These are phyloP conservation scores for Hemibagrus guttatus DNA, from an alignment of 2,797 vertebrate genomes.

Conservation along the genomic window DNA sequence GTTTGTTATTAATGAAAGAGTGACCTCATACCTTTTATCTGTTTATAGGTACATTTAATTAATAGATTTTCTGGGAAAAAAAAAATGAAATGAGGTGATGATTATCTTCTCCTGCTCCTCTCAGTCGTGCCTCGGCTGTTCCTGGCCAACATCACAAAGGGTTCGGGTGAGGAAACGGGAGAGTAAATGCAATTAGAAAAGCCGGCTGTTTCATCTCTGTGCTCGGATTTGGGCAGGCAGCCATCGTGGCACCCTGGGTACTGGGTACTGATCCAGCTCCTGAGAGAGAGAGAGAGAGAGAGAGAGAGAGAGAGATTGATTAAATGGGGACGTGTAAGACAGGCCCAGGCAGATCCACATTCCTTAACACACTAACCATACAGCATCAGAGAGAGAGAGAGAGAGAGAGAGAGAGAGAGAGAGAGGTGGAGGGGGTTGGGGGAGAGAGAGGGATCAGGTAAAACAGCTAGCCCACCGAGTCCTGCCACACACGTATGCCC, in stretches of 20 bases:
- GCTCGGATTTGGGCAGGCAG: conserved; percentile 18
- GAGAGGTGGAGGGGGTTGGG: conserved; percentile 27
- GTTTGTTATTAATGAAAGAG: background rate
- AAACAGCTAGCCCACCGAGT: conserved; percentile 77
- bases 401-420: conserved; percentile 34
- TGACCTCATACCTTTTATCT: background rate
- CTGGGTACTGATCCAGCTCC: conserved; percentile 1
- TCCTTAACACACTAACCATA: conserved; percentile 71
- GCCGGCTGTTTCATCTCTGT: conserved; percentile 3
- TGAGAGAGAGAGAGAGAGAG: background rate
- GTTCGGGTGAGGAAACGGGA: background rate
- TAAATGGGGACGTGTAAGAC: conserved; percentile 32
- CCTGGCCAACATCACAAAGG: background rate
- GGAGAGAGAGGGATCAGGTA: conserved; percentile 50
- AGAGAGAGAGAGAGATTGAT: conserved; percentile 9
- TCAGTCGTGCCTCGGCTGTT: background rate
- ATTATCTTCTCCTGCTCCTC: background rate
- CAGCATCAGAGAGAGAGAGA: conserved; percentile 54
- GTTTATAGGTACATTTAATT: background rate
- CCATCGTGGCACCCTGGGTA: conserved; percentile 6
- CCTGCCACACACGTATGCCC: conserved; percentile 76
- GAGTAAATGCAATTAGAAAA: conserved; percentile 15
- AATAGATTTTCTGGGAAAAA: background rate
- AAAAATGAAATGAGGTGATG: background rate
- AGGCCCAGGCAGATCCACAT: conserved; percentile 59